Conservation (phyloP, 2,888 invertebrate species). For the Megaustenia siamemsis region DNA sequence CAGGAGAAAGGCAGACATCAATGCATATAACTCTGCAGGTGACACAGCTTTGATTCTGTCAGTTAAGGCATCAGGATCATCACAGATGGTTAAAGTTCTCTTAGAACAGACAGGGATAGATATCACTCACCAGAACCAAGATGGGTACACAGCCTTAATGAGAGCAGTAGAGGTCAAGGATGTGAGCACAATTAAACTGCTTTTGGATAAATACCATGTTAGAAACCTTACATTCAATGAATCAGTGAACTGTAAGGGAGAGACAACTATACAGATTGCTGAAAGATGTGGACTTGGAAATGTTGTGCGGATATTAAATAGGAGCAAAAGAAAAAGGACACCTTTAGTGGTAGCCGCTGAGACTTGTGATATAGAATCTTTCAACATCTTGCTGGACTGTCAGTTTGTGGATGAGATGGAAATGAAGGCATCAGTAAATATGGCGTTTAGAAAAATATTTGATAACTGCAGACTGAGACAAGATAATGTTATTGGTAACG, state of each 20-base stretch:
- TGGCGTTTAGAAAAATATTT: background rate
- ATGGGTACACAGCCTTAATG: constrained; percentile 23
- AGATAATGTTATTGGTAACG: background rate
- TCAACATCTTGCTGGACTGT: background rate
- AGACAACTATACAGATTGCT: background rate
- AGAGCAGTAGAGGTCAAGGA: background rate
- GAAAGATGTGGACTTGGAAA: background rate
- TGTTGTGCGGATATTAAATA: background rate
- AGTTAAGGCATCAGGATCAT: no score
- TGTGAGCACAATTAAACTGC: background rate
- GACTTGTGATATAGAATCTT: background rate
- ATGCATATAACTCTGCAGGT: background rate
- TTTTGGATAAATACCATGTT: background rate
- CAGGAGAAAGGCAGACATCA: background rate
- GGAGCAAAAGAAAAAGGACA: background rate
- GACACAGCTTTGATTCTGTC: background rate
- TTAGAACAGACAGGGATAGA: background rate
- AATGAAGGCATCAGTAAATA: background rate
- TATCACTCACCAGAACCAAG: background rate
- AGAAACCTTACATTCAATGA: background rate
- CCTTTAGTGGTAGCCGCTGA: background rate
- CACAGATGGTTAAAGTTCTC: background rate
- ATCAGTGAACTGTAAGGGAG: background rate
- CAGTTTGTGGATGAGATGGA: background rate
- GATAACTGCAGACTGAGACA: background rate